Percentiles rank a stretch among this genome's conserved stretches.
These are phyloP conservation scores for Phrynosoma blainvillii DNA, from an alignment of 2,113 vertebrate genomes.

Conservation along the genomic window DNA sequence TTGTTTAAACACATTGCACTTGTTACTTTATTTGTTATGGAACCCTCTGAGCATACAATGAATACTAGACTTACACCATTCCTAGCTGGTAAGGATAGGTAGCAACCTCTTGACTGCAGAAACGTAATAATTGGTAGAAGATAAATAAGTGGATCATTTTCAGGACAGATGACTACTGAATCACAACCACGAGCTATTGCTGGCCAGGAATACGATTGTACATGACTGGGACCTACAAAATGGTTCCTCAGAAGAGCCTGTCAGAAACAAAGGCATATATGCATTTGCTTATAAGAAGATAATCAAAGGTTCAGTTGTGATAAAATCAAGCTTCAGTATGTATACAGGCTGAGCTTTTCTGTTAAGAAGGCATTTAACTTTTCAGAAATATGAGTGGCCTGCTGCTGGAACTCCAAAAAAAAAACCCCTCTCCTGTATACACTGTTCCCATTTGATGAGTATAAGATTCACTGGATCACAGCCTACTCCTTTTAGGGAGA, in stretches of 20 bases:
- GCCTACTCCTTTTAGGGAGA: no score
- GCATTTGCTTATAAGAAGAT: not conserved
- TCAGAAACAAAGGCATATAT: conserved; percentile 4
- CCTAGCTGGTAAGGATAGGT: conserved; percentile 66
- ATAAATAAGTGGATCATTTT: conserved; percentile 84
- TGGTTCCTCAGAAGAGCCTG: conserved; percentile 79
- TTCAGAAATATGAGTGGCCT: not conserved
- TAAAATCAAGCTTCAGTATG: not conserved
- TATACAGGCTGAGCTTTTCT: not conserved
- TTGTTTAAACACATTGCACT: not conserved
- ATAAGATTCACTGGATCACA: not conserved
- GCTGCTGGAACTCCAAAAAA: not conserved
- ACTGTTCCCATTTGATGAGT: not conserved
- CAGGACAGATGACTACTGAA: conserved; percentile 80
- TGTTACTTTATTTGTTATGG: not conserved
- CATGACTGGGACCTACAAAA: conserved; percentile 68
- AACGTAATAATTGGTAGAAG: conserved; percentile 85
- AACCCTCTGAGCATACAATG: not conserved
- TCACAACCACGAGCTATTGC: conserved; percentile 84
- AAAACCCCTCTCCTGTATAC: not conserved
- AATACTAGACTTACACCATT: conserved; percentile 80
- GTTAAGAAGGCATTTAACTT: not conserved
- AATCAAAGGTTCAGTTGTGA: no score
- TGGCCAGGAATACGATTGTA: conserved; percentile 87
- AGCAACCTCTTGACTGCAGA: conserved; percentile 72